A percentile compares a stretch with the other conserved stretches of the same genome.
These are phyloP conservation scores for Stenolophus ochropezus DNA, from an alignment of 2,888 invertebrate genomes.

Conservation along the genomic window DNA sequence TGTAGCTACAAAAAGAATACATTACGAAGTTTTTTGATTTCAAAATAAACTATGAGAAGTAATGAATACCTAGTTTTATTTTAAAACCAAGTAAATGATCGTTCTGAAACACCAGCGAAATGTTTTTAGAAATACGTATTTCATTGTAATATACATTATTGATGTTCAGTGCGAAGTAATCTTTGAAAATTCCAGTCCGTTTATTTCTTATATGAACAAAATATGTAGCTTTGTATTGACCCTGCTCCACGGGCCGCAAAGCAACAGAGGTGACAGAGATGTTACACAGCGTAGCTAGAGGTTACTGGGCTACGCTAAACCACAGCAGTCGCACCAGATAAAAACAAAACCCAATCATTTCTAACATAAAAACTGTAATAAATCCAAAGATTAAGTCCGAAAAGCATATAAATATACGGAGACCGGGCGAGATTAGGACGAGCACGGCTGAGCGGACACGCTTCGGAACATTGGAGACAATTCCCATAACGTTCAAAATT, in stretches of 20 bases:
- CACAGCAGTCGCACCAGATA: slow-evolving; percentile 31
- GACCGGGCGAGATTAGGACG: slow-evolving; percentile 33
- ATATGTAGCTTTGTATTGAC: background rate
- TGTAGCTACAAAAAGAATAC: too few species aligned
- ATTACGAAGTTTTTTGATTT: too few species aligned
- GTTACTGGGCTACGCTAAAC: slow-evolving; percentile 13
- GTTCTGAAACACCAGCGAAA: too few species aligned
- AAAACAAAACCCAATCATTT: slow-evolving; percentile 57
- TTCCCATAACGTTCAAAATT: background rate
- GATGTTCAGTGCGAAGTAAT: background rate
- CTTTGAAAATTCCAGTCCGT: background rate
- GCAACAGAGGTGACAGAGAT: slow-evolving; percentile 1
- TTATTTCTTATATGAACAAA: background rate
- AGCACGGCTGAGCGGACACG: slow-evolving; percentile 20
- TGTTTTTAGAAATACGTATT: too few species aligned
- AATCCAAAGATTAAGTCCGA: slow-evolving; percentile 57
- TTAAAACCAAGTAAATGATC: too few species aligned
- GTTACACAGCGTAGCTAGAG: background rate
- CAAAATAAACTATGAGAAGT: too few species aligned
- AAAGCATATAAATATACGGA: slow-evolving; percentile 52
- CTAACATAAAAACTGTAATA: slow-evolving; percentile 55
- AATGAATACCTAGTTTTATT: too few species aligned
- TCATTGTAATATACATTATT: background rate
- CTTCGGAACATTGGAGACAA: background rate
- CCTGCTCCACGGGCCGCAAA: background rate